These are phyloP conservation scores for Chesias legatella DNA, from an alignment of 2,888 invertebrate genomes.

Conservation along the genomic window DNA sequence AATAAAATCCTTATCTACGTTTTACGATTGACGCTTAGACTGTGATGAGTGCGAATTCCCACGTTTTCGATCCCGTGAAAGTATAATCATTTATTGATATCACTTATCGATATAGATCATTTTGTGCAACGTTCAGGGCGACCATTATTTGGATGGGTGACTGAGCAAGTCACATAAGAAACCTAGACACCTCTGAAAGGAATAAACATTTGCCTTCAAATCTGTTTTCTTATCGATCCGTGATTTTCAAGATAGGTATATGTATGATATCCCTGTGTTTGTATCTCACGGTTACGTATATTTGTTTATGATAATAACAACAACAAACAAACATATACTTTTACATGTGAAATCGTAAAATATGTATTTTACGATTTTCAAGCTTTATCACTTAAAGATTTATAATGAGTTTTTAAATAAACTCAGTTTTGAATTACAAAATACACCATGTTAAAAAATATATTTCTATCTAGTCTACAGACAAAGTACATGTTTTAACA, in stretches of 20 bases:
- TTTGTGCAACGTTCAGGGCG: too few species aligned
- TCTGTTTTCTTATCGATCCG: conserved; percentile 50
- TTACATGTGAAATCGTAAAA: conserved; percentile 12
- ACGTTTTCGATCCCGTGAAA: conserved; percentile 12
- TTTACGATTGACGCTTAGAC: conserved; percentile 21
- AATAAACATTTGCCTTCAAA: conserved; percentile 47
- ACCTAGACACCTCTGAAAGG: too few species aligned
- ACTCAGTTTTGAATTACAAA: too few species aligned
- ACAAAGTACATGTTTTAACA: too few species aligned
- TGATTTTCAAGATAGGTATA: conserved; percentile 33
- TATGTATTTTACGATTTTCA: too few species aligned
- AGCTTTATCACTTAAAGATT: too few species aligned
- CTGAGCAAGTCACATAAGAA: too few species aligned
- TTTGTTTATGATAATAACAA: conserved; percentile 20
- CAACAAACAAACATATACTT: conserved; percentile 22
- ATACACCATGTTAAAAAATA: too few species aligned
- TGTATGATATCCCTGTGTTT: too few species aligned
- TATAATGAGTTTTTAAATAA: too few species aligned
- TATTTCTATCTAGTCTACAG: too few species aligned
- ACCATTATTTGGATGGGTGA: too few species aligned
- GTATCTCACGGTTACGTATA: conserved; percentile 25
- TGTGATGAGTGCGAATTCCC: conserved; percentile 16
- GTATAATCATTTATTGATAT: conserved; percentile 1
- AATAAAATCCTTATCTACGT: conserved; percentile 28
- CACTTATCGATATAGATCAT: conserved; percentile 28